Evolutionary conservation across 1,140 invertebrate species (phyloP).

Genomic region (Rhizoglyphus robini): DNA sequence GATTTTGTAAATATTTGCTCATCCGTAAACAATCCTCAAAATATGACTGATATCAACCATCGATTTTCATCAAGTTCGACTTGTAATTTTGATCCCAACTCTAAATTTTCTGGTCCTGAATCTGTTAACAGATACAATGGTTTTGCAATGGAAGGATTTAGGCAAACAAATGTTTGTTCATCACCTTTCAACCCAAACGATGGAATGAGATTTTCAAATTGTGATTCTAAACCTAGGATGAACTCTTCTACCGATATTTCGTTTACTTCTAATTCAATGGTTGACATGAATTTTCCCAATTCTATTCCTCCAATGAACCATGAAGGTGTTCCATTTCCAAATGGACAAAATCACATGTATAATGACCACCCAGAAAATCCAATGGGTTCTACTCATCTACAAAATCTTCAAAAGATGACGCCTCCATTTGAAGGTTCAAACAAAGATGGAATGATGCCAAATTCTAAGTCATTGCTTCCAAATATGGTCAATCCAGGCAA

Average conservation of each 20-base stretch:
- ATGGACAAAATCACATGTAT: not conserved
- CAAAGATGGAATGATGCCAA: constrained; percentile 24
- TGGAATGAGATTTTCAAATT: not conserved
- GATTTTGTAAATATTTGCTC: constrained; percentile 17
- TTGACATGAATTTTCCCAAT: not conserved
- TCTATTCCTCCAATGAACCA: constrained; percentile 5
- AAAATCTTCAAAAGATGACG: constrained; percentile 29
- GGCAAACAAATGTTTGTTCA: too few relatives aligned
- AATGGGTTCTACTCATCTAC: constrained; percentile 24
- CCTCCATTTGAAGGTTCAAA: constrained; percentile 27
- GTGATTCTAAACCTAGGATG: not conserved
- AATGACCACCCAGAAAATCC: not conserved
- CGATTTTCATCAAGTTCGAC: too few relatives aligned
- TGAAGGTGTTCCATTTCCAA: not conserved
- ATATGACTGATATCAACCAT: too few relatives aligned
- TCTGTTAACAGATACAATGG: not conserved
- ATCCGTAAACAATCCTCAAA: not conserved
- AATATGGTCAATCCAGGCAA: constrained; percentile 20
- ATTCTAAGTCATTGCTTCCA: constrained; percentile 18
- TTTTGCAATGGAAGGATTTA: not conserved
- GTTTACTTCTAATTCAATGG: not conserved
- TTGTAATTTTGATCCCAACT: constrained; percentile 14
- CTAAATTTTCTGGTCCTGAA: not conserved
- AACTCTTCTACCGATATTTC: not conserved
- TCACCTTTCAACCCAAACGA: not conserved